Percentiles rank a stretch among this genome's conserved stretches.
phyloP scores from a whole-genome alignment of 2,888 invertebrate species.

The Nudaria mundana region DNA sequence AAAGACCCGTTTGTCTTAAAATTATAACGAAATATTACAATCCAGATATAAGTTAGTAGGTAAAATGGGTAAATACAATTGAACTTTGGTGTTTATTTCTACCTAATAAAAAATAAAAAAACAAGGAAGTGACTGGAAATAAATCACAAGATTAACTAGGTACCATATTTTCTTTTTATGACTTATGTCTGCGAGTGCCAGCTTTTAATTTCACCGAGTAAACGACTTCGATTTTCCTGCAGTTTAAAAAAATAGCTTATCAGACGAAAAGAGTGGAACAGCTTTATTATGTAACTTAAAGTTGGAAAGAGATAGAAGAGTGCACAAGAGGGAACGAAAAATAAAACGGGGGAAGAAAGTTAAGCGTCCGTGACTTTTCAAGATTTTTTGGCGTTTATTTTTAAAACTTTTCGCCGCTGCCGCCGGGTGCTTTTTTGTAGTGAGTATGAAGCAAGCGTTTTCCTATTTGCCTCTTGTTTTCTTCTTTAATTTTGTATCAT shows the following conservation, averaged over 20 bases:
- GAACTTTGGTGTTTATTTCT: too few species aligned
- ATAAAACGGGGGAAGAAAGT: conserved; percentile 81
- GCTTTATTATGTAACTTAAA: conserved; percentile 40
- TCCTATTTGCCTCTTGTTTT: conserved; percentile 68
- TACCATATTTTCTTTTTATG: conserved; percentile 75
- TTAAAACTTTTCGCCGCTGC: conserved; percentile 70
- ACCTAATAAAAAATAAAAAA: conserved; percentile 1
- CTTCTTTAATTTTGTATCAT: conserved; percentile 47
- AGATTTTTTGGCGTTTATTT: conserved; percentile 79
- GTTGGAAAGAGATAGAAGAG: conserved; percentile 46
- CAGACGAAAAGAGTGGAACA: conserved; percentile 67
- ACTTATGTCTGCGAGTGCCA: conserved; percentile 73
- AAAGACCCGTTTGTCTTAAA: too few species aligned
- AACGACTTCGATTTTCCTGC: conserved; percentile 77
- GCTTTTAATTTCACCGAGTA: conserved; percentile 74
- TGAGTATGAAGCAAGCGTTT: conserved; percentile 68
- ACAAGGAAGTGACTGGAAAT: conserved; percentile 35
- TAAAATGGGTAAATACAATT: too few species aligned
- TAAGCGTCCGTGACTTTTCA: conserved; percentile 82
- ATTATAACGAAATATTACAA: too few species aligned
- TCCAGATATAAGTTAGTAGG: too few species aligned
- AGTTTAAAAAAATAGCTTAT: conserved; percentile 79
- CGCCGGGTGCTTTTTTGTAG: conserved; percentile 47
- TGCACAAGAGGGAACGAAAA: conserved; percentile 73
- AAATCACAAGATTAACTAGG: conserved; percentile 58